Evolutionary conservation across 2,113 vertebrate species (phyloP).

Genomic region (Addax nasomaculatus): DNA sequence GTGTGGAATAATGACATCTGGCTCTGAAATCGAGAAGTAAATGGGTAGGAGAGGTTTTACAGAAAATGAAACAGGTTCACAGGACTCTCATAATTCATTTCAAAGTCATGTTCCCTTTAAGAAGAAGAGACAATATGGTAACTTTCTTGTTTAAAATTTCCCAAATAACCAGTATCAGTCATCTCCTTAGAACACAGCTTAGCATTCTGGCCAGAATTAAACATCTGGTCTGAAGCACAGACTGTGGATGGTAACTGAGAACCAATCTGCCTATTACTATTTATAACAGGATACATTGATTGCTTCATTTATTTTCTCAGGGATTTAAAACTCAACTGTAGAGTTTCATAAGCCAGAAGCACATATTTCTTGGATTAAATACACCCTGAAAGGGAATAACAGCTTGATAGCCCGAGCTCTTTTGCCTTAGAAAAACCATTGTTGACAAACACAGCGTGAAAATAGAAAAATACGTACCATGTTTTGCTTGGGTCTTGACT

Average conservation of each 20-base stretch:
- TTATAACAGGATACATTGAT: not conserved
- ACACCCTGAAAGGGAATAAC: not conserved
- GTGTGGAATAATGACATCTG: not conserved
- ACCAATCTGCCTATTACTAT: not conserved
- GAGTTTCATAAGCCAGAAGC: not conserved
- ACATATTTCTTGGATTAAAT: slow-evolving; percentile 11
- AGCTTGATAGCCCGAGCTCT: not conserved
- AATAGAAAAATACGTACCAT: not conserved
- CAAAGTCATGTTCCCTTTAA: not conserved
- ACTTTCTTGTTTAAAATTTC: not conserved
- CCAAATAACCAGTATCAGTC: not conserved
- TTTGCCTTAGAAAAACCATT: not conserved
- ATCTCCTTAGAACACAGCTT: not conserved
- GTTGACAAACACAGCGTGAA: not conserved
- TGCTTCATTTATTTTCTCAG: slow-evolving; percentile 12
- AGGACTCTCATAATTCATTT: not conserved
- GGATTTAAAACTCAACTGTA: slow-evolving; percentile 4
- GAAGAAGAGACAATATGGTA: not conserved
- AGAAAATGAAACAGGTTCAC: not conserved
- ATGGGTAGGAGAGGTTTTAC: not conserved
- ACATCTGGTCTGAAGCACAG: slow-evolving; percentile 22
- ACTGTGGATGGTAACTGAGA: not conserved
- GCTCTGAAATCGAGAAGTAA: not conserved
- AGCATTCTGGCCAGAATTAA: not conserved
- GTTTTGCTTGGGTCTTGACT: not conserved